Evolutionary conservation across 2,888 invertebrate genomes (phyloP).

Genomic region (Thysanoteuthis rhombus): DNA sequence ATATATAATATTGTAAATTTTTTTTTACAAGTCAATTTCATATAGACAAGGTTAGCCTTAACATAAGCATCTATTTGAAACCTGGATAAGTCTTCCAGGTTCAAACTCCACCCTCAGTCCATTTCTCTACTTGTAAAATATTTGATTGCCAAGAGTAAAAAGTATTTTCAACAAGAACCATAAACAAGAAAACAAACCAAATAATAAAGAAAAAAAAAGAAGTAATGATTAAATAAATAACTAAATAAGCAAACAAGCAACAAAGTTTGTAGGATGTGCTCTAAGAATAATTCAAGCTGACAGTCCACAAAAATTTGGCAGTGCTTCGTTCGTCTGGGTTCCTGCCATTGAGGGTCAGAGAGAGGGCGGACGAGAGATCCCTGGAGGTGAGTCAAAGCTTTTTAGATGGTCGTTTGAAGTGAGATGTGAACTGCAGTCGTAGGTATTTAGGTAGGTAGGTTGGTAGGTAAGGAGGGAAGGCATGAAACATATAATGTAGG

Average conservation of each 20-base stretch:
- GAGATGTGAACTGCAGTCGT: neutral
- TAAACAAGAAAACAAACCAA: neutral
- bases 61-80: too few relatives aligned
- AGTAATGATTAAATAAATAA: neutral
- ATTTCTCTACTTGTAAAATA: neutral
- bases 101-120: neutral
- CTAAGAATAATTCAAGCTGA: neutral
- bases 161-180: neutral
- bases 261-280: neutral
- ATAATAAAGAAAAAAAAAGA: neutral
- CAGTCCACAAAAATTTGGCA: neutral
- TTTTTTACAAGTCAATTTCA: too few relatives aligned
- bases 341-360: neutral
- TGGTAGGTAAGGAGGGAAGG: neutral
- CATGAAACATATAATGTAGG: too few relatives aligned
- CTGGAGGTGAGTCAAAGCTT: neutral
- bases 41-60: too few relatives aligned
- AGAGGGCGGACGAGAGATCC: slow-evolving; percentile 12
- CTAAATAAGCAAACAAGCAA: neutral
- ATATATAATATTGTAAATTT: too few relatives aligned
- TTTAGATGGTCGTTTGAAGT: neutral
- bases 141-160: neutral
- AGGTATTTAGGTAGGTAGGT: neutral
- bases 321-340: neutral
- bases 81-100: neutral